A percentile compares a stretch with the other conserved stretches of the same genome.
These are phyloP conservation scores for Penaeus monodon DNA, from an alignment of 2,888 invertebrate species.

Conservation along the genomic window DNA sequence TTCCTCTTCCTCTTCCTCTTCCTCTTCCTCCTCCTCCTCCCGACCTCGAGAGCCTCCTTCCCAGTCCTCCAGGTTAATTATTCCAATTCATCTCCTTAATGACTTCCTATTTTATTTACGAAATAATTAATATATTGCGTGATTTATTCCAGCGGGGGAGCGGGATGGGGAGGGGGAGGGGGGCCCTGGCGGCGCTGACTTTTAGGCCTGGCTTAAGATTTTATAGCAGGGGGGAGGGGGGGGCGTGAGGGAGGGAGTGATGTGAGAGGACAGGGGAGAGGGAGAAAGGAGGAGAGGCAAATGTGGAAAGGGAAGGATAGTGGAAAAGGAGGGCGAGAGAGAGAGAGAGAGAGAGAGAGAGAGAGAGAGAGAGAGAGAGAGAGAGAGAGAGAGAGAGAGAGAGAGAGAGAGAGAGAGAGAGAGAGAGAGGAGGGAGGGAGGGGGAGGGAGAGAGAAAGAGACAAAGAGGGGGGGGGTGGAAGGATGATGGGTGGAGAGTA, in stretches of 20 bases:
- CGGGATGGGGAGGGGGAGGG: too few species aligned
- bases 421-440: neutral
- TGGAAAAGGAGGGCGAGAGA: neutral
- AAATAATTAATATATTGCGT: too few species aligned
- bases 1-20: neutral
- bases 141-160: too few species aligned
- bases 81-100: neutral
- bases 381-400: neutral
- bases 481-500: neutral
- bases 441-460: neutral
- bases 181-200: too few species aligned
- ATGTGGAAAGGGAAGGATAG: too few species aligned
- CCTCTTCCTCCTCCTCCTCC: neutral
- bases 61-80: neutral
- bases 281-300: neutral
- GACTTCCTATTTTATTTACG: neutral
- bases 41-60: too few species aligned
- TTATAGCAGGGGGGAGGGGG: neutral
- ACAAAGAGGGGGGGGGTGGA: neutral
- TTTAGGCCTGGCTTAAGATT: too few species aligned
- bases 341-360: neutral
- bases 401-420: neutral
- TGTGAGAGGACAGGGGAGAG: neutral
- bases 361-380: too few species aligned
- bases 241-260: neutral